These are phyloP conservation scores for Ceratothoa steindachneri DNA, from an alignment of 2,888 invertebrate genomes.

Conservation along the genomic window DNA sequence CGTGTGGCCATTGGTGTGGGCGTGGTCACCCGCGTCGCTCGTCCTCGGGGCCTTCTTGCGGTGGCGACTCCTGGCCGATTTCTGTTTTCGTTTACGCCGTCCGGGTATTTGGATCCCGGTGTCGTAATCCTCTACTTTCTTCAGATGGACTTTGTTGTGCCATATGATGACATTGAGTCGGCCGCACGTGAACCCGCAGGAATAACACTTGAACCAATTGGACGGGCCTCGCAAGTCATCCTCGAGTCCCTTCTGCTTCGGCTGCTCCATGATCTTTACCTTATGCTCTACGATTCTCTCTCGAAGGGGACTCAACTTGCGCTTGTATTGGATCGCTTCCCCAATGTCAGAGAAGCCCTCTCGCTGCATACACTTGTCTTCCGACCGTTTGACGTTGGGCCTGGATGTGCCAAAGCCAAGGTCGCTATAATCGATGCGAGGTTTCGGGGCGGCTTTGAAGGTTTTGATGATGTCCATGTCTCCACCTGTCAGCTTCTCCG, in stretches of 20 bases:
- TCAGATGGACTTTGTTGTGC: conserved; percentile 46
- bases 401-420: conserved; percentile 54
- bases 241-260: conserved; percentile 26
- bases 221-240: conserved; percentile 26
- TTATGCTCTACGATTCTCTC: conserved; percentile 32
- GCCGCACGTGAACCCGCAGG: conserved; percentile 39
- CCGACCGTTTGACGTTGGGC: conserved; percentile 38
- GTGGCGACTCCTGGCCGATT: conserved; percentile 5
- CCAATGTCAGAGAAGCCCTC: conserved; percentile 32
- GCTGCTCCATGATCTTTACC: conserved; percentile 42
- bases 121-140: conserved; percentile 40
- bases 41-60: conserved; percentile 24
- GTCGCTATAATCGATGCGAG: conserved; percentile 56
- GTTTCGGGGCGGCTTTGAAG: conserved; percentile 51
- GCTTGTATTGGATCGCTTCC: conserved; percentile 43
- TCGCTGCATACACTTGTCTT: conserved; percentile 16
- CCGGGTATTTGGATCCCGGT: conserved; percentile 43
- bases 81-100: conserved; percentile 25
- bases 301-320: background rate
- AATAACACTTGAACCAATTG: conserved; percentile 36
- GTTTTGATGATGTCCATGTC: conserved; percentile 65
- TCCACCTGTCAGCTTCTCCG: conserved; percentile 69
- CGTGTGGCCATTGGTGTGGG: conserved; percentile 42
- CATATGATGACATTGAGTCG: conserved; percentile 43
- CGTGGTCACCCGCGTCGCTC: conserved; percentile 25